Base-by-base conservation (phyloP, 2,888 invertebrate genomes). In the Drosophila rubida region DNA sequence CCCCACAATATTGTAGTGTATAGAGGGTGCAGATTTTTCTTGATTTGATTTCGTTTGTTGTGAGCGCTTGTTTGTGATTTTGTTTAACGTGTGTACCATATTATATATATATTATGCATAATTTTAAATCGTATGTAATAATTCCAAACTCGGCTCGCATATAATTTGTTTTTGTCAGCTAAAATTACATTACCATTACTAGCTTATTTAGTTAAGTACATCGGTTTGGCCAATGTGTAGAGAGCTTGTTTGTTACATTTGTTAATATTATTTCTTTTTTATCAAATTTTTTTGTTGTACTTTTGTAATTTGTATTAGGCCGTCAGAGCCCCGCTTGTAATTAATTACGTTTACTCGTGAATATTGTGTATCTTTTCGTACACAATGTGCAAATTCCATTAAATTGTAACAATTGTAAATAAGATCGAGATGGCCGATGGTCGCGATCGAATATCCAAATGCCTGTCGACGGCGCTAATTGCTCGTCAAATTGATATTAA, bases 401-500 rank as follows among this genome's bases (percentile, higher is more conserved):
- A 72, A 72, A 50, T 54, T 68, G 78, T 75, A 75, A 77, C 48
- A 60, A 58, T 58, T 75, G 77, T 75, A 75, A 53, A 75, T 77
- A 74, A 32, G 57, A 61, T 62, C 57, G 5, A 48, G 25, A 57
- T 41, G 14, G 3, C 55, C 48, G 64, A 55, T n/a, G n/a, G n/a
- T 54, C 30, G 39, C 51, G 39, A 65, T 50, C 19, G 27, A 42
- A 45, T 55, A 16, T 57, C 59, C 45, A 51, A 50, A 55, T 41
- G 42, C 50, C 58, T 37, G 50, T 32, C 25, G 41, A 14, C 30
- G 54, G 42, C 35, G 46, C 37, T 14, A 50, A 53, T 59, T 57
- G 54, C 37, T 68, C 61, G 67, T 74, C 45, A 69, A 60, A 58
- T 70, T 87, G 87, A 87, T 87, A 87, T 82, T 87, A 82, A 65